phyloP scores from a whole-genome alignment of 2,888 invertebrate genomes.

The Tetramorium bicarinatum region DNA sequence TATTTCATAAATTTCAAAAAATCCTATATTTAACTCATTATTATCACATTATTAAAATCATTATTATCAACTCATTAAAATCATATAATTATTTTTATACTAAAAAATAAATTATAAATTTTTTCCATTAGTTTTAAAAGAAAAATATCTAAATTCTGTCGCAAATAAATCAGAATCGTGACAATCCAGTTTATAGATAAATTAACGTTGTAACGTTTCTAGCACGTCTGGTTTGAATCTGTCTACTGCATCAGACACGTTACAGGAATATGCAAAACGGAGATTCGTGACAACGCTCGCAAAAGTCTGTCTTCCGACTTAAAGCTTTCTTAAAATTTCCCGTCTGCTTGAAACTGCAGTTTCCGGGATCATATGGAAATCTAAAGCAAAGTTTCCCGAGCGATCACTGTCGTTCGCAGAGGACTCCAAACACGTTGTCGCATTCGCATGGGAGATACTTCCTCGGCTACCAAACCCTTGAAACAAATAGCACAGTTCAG shows the following conservation, averaged over 20 bases:
- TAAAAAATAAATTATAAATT: too few species aligned
- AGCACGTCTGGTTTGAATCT: background rate
- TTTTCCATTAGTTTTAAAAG: too few species aligned
- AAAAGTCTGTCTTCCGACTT: conserved; percentile 36
- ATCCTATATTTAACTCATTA: background rate
- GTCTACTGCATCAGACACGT: background rate
- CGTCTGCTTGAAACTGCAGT: background rate
- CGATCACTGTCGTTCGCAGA: conserved; percentile 27
- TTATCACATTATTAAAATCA: too few species aligned
- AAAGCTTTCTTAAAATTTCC: conserved; percentile 34
- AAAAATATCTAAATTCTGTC: background rate
- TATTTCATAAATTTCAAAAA: background rate
- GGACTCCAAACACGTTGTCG: conserved; percentile 34
- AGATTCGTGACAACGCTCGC: background rate
- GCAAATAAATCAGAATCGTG: background rate
- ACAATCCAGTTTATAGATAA: background rate
- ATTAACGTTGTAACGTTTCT: background rate
- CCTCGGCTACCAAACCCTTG: background rate
- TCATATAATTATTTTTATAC: background rate
- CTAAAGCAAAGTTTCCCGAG: conserved; percentile 23
- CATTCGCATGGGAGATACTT: conserved; percentile 30
- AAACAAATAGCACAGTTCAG: conserved; percentile 14
- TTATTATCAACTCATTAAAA: background rate
- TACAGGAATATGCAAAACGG: background rate
- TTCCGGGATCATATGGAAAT: conserved; percentile 39